phyloP scores from a whole-genome alignment of 64 coral and sea anemone genomes.

The Actinia tenebrosa region DNA sequence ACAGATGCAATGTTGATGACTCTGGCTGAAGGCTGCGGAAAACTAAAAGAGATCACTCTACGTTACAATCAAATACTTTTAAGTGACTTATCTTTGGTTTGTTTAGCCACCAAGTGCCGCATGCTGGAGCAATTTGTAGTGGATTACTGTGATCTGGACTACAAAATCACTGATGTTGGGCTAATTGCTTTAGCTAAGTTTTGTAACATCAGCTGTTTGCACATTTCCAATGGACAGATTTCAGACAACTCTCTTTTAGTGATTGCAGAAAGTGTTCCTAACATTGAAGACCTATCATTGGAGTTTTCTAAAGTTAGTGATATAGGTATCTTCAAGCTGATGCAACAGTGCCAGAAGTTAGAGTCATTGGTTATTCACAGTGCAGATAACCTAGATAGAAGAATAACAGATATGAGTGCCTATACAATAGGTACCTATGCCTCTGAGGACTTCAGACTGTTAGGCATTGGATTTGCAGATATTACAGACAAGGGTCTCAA shows the following conservation, averaged over 20 bases:
- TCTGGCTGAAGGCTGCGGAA: conserved; percentile 63
- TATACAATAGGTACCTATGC: conserved; percentile 83
- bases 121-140: conserved; percentile 69
- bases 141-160: conserved; percentile 81
- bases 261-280: conserved; percentile 65
- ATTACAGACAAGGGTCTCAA: conserved; percentile 80
- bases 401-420: conserved; percentile 76
- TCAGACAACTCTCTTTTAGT: conserved; percentile 72
- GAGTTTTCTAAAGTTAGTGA: conserved; percentile 88
- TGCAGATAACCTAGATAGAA: conserved; percentile 53
- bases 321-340: conserved; percentile 69
- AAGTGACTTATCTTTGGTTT: conserved; percentile 60
- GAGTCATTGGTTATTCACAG: conserved; percentile 74
- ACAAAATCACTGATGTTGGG: conserved; percentile 78
- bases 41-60: conserved; percentile 62
- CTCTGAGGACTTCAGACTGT: conserved; percentile 59
- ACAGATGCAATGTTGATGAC: conserved; percentile 77
- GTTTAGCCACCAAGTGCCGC: conserved; percentile 69
- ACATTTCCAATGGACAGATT: conserved; percentile 79
- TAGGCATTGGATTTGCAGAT: conserved; percentile 81
- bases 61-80: conserved; percentile 83
- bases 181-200: conserved; percentile 75
- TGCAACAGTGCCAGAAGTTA: conserved; percentile 72
- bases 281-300: conserved; percentile 70
- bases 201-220: conserved; percentile 72